A percentile compares a stretch with the other conserved stretches of the same genome.
Conservation (phyloP, 2,888 invertebrate genomes). For the Drosophila rubida region DNA sequence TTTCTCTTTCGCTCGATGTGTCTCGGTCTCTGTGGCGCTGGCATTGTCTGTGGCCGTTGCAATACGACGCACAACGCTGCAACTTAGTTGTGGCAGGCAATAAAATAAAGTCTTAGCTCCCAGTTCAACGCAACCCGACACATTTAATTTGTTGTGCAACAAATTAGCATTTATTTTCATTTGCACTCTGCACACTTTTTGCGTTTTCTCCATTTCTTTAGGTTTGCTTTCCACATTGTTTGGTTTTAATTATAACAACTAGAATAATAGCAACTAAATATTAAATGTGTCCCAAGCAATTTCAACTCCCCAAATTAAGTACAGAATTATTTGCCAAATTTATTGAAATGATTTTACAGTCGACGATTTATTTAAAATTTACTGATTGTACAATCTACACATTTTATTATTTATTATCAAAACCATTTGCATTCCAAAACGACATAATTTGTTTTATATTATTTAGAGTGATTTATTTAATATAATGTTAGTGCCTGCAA, state of each 20-base stretch:
- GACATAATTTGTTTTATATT: not conserved
- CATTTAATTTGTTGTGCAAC: conserved; percentile 84
- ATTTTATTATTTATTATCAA: not conserved
- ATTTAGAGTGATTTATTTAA: not conserved
- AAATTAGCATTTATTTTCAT: conserved; percentile 84
- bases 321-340: too few species aligned
- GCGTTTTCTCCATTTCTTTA: conserved; percentile 10
- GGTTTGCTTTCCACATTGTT: conserved; percentile 49
- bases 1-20: not conserved
- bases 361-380: not conserved
- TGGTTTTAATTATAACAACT: conserved; percentile 60
- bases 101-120: conserved; percentile 75
- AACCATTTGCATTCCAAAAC: not conserved
- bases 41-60: conserved; percentile 16
- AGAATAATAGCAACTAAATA: not conserved
- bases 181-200: conserved; percentile 50
- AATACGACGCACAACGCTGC: conserved; percentile 46
- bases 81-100: conserved; percentile 73
- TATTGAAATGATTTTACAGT: too few species aligned
- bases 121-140: conserved; percentile 56
- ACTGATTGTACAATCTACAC: not conserved
- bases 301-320: conserved; percentile 6
- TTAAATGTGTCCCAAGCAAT: conserved; percentile 13
- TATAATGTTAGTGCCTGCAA: too few species aligned
- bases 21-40: not conserved